Percentiles rank a stretch among this genome's conserved stretches.
These are phyloP conservation scores for Saturnia pavonia DNA, from an alignment of 2,888 invertebrate genomes.

Conservation along the genomic window DNA sequence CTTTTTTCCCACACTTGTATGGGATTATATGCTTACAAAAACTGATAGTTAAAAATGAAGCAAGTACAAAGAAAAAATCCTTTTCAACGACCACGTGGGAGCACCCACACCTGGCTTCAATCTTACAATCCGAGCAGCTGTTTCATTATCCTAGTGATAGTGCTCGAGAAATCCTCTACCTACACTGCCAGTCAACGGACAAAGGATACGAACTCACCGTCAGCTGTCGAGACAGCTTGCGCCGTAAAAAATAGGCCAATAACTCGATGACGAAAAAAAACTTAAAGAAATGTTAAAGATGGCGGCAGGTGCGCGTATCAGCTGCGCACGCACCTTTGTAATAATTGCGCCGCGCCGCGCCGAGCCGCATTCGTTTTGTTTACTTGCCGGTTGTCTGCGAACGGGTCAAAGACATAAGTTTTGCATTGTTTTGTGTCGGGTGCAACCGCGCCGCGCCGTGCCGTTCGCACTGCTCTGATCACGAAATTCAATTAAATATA, in stretches of 20 bases:
- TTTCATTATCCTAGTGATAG: slow-evolving; percentile 64
- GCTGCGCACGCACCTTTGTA: slow-evolving; percentile 78
- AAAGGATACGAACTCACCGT: slow-evolving; percentile 47
- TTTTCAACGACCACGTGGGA: slow-evolving; percentile 53
- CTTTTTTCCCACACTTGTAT: slow-evolving; percentile 10
- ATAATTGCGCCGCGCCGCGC: slow-evolving; percentile 61
- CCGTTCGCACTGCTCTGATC: slow-evolving; percentile 31
- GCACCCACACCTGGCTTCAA: slow-evolving; percentile 64
- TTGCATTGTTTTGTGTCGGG: slow-evolving; percentile 48
- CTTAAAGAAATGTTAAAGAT: slow-evolving; percentile 76
- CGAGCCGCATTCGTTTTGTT: slow-evolving; percentile 62
- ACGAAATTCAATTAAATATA: slow-evolving; percentile 20
- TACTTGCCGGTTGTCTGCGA: slow-evolving; percentile 43
- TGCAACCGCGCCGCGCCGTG: too few species aligned
- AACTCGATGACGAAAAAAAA: slow-evolving; percentile 78
- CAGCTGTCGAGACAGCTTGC: slow-evolving; percentile 78
- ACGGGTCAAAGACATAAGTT: slow-evolving; percentile 27
- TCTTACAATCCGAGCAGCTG: slow-evolving; percentile 63
- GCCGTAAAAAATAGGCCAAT: slow-evolving; percentile 81
- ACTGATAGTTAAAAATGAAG: slow-evolving; percentile 21
- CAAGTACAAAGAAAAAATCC: slow-evolving; percentile 28
- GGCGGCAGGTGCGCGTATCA: slow-evolving; percentile 76
- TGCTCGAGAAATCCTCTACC: slow-evolving; percentile 45
- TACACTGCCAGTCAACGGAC: slow-evolving; percentile 32
- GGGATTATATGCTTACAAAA: background rate